Base-by-base conservation (phyloP, 2,888 invertebrate species). In the Drosophila picticornis region DNA sequence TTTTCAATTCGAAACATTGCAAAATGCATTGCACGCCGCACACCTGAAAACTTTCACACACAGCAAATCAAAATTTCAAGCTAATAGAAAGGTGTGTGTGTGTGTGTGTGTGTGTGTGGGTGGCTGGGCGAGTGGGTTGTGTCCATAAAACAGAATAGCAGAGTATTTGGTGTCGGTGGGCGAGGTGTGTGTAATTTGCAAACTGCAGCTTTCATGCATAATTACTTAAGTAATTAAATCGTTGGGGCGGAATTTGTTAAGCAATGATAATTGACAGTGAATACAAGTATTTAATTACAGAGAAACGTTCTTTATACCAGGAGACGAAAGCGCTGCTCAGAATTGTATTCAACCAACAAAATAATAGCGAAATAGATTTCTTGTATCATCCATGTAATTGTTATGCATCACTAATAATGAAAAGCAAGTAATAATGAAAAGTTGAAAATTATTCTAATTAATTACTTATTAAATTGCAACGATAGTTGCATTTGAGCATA, bases 1-100 rank as follows among this genome's bases (percentile, higher is more conserved):
- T 78, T 76, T 78, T 78, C 81, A 78, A 72, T 78, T 78, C 48
- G 62, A 64, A 78, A 65, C 56, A 72, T 36, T 68, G 58, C 60
- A 58, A 76, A 77, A 71, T 80, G 62, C 66, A 59, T 75, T 72
- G 56, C 25, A 25, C 53, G 31, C 25, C 29, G 6, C 32, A 19
- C 36, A 61, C 19, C 55, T 53, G 29, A 53, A 40, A 61, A 38
- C 22, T 29, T 61, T 31, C 67, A 52, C 52, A 52, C 52, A 57
- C 52, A 48, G 25, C 57, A 70, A 75, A 75, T 76, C 71, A 46
- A 55, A 70, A 60, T 63, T 75, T 11, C 59, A 16, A 63, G 11
- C 46, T 59, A 63, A 69, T 48, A 58, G n/a, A 36, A 29, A 19
- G 27, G 38, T 22, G 46, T 29, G n/a, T 40, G 9, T 52, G 38